A percentile compares a stretch with the other conserved stretches of the same genome.
Conservation (phyloP, 2,888 invertebrate species). For the Lithophane semibrunnea region DNA sequence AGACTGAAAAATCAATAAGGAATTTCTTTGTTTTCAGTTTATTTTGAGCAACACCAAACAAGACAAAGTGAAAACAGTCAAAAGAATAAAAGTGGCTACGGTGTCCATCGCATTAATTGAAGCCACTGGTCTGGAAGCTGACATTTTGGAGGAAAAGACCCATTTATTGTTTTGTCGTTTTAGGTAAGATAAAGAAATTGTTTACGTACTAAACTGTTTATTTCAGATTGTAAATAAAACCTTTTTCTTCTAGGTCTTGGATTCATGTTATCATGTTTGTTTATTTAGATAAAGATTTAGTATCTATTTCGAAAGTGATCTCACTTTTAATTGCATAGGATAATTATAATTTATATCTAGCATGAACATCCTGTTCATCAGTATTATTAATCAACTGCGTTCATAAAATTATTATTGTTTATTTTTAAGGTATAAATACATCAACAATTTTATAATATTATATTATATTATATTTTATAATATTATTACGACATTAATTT, state of each 20-base stretch:
- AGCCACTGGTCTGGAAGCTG: constrained; percentile 95
- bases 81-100: constrained; percentile 90
- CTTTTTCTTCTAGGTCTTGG: too few species aligned
- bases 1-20: constrained; percentile 9
- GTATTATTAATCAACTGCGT: neutral
- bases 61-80: constrained; percentile 70
- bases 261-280: constrained; percentile 20
- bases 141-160: constrained; percentile 94
- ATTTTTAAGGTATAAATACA: neutral
- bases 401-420: neutral
- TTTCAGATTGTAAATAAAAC: constrained; percentile 21
- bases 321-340: constrained; percentile 14
- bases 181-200: constrained; percentile 88
- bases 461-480: too few species aligned
- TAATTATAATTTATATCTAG: constrained; percentile 5
- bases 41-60: constrained; percentile 83
- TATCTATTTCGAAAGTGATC: constrained; percentile 12
- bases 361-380: neutral
- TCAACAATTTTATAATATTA: neutral
- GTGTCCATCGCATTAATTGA: constrained; percentile 98
- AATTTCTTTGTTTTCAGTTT: constrained; percentile 74
- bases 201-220: constrained; percentile 14
- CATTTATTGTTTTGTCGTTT: constrained; percentile 97
- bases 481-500: neutral
- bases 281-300: neutral